phyloP scores from a whole-genome alignment of 2,888 invertebrate genomes.

The Nesidiocoris tenuis region DNA sequence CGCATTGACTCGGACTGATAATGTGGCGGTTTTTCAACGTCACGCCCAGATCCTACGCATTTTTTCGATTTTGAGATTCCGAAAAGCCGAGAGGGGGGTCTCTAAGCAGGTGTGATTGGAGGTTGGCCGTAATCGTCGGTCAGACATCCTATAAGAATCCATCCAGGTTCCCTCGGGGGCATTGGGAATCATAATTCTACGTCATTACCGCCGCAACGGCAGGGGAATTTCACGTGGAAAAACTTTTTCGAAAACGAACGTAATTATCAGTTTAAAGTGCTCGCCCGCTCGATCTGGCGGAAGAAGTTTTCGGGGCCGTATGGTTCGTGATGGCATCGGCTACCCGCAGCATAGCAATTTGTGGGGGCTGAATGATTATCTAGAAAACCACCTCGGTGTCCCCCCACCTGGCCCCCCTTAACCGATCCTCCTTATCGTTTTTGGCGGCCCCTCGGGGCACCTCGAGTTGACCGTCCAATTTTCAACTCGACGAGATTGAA shows the following conservation, averaged over 20 bases:
- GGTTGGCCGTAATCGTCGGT: slow-evolving; percentile 21
- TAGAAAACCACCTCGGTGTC: background rate
- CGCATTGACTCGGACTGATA: slow-evolving; percentile 14
- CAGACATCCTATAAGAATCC: slow-evolving; percentile 2
- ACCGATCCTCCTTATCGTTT: background rate
- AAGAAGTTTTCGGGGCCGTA: slow-evolving; percentile 17
- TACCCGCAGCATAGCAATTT: slow-evolving; percentile 33
- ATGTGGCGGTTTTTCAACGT: slow-evolving; percentile 7
- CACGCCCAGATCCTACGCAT: background rate
- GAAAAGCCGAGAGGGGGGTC: slow-evolving; percentile 2
- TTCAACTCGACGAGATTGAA: background rate
- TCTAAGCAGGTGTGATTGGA: slow-evolving; percentile 43
- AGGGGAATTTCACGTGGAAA: slow-evolving; percentile 37
- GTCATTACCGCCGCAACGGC: slow-evolving; percentile 27
- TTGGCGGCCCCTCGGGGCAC: background rate
- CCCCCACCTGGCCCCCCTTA: background rate
- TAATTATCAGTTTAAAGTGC: slow-evolving; percentile 38
- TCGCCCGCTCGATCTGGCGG: background rate
- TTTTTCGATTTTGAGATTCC: background rate
- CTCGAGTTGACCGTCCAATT: background rate
- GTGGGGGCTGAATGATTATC: slow-evolving; percentile 24
- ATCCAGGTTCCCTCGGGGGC: slow-evolving; percentile 30
- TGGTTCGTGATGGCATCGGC: slow-evolving; percentile 39
- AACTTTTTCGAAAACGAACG: slow-evolving; percentile 35
- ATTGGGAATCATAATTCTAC: slow-evolving; percentile 39